Conservation (phyloP, 1,140 invertebrate species). For the Amyelois transitella region DNA sequence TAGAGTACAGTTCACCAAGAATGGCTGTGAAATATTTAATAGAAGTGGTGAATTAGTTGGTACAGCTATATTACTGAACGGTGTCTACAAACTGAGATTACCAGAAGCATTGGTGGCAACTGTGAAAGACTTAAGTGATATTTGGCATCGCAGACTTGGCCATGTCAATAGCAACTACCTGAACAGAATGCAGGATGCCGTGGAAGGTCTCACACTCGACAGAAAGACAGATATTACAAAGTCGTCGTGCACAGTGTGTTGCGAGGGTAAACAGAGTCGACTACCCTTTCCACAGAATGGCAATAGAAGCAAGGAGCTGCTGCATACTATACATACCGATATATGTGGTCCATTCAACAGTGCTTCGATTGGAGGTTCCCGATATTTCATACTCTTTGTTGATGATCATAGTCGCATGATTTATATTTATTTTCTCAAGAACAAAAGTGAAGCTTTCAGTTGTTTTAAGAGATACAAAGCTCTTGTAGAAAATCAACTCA, state of each 20-base stretch:
- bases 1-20: no score
- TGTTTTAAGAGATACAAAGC: slow-evolving; percentile 18
- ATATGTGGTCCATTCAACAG: not conserved
- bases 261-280: slow-evolving; percentile 1
- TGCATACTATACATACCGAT: not conserved
- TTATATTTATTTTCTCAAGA: no score
- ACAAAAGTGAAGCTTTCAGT: not conserved
- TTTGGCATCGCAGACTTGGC: no score
- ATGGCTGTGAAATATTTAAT: no score
- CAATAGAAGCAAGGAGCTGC: not conserved
- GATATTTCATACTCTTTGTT: not conserved
- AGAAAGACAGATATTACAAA: not conserved
- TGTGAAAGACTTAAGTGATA: no score
- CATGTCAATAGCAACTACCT: slow-evolving; percentile 10
- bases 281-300: not conserved
- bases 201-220: not conserved
- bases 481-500: slow-evolving; percentile 14
- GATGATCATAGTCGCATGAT: no score
- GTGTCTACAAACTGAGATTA: no score
- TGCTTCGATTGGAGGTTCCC: not conserved
- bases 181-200: slow-evolving; percentile 4
- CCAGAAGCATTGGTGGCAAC: not conserved
- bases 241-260: not conserved
- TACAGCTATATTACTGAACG: no score
- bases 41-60: no score